Conservation (phyloP, 2,113 vertebrate genomes). For the Syngnathoides biaculeatus region DNA sequence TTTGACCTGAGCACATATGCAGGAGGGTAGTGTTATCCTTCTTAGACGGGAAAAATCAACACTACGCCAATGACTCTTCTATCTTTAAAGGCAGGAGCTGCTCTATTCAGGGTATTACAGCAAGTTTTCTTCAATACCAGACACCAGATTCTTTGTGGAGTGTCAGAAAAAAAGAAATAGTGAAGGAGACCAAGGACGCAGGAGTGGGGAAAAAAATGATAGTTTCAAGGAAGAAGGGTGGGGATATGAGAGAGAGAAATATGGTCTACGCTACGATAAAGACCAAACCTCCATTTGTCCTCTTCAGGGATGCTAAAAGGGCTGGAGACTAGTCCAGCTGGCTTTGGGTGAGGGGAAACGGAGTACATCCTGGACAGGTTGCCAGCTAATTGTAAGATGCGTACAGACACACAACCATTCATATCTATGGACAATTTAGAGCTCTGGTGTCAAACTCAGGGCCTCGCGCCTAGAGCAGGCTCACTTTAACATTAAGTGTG, state of each 20-base stretch:
- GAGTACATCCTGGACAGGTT: background rate
- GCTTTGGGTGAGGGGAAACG: too few species aligned
- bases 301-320: background rate
- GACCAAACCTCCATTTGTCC: background rate
- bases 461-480: too few species aligned
- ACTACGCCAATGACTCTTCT: conserved; percentile 38
- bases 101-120: conserved; percentile 44
- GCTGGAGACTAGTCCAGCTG: background rate
- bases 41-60: conserved; percentile 51
- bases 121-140: conserved; percentile 46
- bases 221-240: conserved; percentile 1
- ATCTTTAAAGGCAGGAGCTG: conserved; percentile 53
- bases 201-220: conserved; percentile 20
- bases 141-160: conserved; percentile 46
- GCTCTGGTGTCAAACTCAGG: too few species aligned
- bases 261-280: background rate
- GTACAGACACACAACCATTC: background rate
- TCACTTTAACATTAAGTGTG: too few species aligned
- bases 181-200: conserved; percentile 21
- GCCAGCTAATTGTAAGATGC: background rate
- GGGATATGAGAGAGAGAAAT: conserved; percentile 3
- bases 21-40: conserved; percentile 8
- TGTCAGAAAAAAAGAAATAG: conserved; percentile 35
- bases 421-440: too few species aligned
- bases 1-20: conserved; percentile 20